Percentiles rank a stretch among this genome's conserved stretches.
These are phyloP conservation scores for Threskiornis aethiopicus DNA, from an alignment of 2,797 vertebrate species.

Conservation along the genomic window DNA sequence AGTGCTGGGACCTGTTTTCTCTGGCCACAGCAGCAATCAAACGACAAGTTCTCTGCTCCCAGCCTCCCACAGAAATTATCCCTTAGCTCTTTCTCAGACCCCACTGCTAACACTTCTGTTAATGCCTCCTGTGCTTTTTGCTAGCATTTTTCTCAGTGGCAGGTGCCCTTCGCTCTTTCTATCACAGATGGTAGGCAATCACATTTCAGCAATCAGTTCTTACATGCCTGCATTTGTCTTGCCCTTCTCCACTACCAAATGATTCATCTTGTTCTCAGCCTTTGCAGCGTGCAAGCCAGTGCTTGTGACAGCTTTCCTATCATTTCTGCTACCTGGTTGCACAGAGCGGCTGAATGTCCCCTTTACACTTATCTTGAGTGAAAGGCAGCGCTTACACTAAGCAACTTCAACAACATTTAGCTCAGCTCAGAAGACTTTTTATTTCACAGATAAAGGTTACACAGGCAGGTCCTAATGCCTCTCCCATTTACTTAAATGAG, in stretches of 20 bases:
- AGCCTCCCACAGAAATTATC: background rate
- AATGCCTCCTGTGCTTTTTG: background rate
- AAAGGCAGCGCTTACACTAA: background rate
- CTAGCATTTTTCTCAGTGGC: background rate
- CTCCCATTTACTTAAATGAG: background rate
- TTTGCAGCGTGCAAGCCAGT: background rate
- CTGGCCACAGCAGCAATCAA: background rate
- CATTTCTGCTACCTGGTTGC: background rate
- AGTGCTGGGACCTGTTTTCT: background rate
- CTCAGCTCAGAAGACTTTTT: background rate
- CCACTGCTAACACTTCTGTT: background rate
- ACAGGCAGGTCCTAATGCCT: background rate
- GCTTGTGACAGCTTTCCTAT: background rate
- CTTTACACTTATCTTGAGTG: background rate
- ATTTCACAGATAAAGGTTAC: background rate
- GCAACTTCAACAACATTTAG: background rate
- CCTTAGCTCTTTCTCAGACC: background rate
- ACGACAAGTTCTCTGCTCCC: background rate
- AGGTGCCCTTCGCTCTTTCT: background rate
- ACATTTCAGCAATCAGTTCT: slow-evolving; percentile 17
- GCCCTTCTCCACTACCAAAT: background rate
- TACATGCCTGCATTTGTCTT: background rate
- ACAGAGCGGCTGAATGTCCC: background rate
- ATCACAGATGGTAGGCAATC: background rate
- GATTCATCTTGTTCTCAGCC: background rate